A percentile compares a stretch with the other conserved stretches of the same genome.
These are phyloP conservation scores for Metalampra italica DNA, from an alignment of 2,888 invertebrate species.

Conservation along the genomic window DNA sequence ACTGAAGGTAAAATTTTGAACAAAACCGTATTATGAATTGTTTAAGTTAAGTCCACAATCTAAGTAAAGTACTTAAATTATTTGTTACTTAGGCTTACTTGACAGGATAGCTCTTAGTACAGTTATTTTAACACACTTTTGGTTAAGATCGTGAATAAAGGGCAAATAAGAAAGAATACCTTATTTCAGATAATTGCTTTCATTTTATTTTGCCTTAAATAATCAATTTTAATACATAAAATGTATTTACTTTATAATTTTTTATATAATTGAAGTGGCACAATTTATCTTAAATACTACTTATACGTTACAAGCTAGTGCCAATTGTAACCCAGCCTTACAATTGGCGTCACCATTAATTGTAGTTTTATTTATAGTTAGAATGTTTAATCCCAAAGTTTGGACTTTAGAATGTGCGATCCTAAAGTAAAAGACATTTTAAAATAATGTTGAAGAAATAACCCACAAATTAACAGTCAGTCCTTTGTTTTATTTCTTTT, in stretches of 20 bases:
- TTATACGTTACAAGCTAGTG: constrained; percentile 42
- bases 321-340: constrained; percentile 74
- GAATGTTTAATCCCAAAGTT: constrained; percentile 45
- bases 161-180: no score
- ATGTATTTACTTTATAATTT: neutral
- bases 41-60: no score
- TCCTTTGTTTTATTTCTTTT: constrained; percentile 31
- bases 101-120: no score
- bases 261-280: constrained; percentile 41
- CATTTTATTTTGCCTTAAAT: neutral
- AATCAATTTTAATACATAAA: neutral
- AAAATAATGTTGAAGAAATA: constrained; percentile 19
- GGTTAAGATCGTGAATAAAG: no score
- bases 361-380: constrained; percentile 22
- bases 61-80: no score
- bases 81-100: no score
- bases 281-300: constrained; percentile 48
- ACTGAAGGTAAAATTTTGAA: no score
- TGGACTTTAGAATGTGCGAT: constrained; percentile 43
- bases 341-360: constrained; percentile 49
- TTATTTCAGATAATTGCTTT: neutral
- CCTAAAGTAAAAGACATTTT: constrained; percentile 19
- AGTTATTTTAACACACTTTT: no score
- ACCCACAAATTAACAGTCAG: constrained; percentile 35
- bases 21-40: no score